These are phyloP conservation scores for Mustelus asterias DNA, from an alignment of 2,113 vertebrate species.

Conservation along the genomic window DNA sequence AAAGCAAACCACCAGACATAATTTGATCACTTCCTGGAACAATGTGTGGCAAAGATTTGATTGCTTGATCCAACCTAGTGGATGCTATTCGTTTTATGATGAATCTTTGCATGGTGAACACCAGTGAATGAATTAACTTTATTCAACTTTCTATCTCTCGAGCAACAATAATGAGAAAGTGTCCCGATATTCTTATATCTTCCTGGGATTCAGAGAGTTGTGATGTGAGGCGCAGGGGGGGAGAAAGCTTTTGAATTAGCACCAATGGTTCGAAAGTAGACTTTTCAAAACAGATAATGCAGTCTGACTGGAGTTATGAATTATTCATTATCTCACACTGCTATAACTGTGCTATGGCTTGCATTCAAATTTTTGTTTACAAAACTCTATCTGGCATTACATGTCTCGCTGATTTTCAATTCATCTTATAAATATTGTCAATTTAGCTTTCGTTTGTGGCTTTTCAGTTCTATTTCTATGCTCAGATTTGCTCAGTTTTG, in stretches of 20 bases:
- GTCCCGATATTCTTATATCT: not conserved
- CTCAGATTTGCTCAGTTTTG: slow-evolving; percentile 33
- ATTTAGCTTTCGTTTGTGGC: slow-evolving; percentile 32
- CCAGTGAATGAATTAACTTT: not conserved
- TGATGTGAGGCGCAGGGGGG: not conserved
- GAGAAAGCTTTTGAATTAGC: not conserved
- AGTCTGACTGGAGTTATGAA: not conserved
- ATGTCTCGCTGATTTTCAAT: slow-evolving; percentile 37
- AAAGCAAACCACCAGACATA: not conserved
- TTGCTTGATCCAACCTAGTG: not conserved
- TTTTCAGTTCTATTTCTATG: slow-evolving; percentile 35
- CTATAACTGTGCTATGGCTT: not conserved
- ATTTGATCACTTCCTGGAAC: not conserved
- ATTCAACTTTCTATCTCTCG: not conserved
- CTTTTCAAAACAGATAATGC: not conserved
- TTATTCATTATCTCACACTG: not conserved
- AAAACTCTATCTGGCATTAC: slow-evolving; percentile 34
- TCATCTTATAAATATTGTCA: slow-evolving; percentile 38
- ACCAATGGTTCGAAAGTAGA: not conserved
- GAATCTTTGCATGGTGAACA: not conserved
- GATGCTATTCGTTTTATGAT: not conserved
- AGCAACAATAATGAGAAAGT: not conserved
- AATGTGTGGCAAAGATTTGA: not conserved
- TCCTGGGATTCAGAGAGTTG: not conserved
- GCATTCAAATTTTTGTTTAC: slow-evolving; percentile 37